Evolutionary conservation across 2,113 vertebrate species (phyloP).

Genomic region (Mirza zaza): DNA sequence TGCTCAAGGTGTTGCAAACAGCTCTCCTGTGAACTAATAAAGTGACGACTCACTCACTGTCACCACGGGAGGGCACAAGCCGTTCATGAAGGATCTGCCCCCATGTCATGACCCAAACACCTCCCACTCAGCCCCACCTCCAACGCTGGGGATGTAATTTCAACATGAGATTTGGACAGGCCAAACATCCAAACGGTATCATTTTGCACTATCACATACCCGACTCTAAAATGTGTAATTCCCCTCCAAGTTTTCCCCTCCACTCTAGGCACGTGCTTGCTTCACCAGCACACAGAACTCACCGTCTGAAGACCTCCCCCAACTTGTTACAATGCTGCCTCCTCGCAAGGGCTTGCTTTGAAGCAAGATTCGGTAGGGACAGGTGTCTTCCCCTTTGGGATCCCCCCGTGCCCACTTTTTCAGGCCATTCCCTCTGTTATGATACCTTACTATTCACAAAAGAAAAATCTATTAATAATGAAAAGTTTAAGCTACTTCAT

Average conservation of each 20-base stretch:
- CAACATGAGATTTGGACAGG: no score
- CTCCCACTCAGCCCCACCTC: no score
- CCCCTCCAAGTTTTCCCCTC: background rate
- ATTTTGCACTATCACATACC: background rate
- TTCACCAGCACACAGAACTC: background rate
- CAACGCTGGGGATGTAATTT: no score
- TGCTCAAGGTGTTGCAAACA: slow-evolving; percentile 93
- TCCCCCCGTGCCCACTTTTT: no score
- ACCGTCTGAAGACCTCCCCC: background rate
- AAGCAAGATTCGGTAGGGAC: background rate
- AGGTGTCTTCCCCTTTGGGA: background rate
- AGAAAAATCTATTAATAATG: slow-evolving; percentile 48
- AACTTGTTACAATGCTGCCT: background rate
- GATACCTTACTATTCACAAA: background rate
- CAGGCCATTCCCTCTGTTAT: no score
- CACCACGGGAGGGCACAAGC: no score
- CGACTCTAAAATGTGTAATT: background rate
- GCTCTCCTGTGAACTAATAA: no score
- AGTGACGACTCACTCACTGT: no score
- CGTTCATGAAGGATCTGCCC: no score
- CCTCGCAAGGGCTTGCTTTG: background rate
- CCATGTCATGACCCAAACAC: no score
- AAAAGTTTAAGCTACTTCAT: slow-evolving; percentile 22
- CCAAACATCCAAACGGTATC: no score
- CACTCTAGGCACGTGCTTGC: background rate